Evolutionary conservation across 37 sponge, comb jelly and placozoan species (phyloP), one percentile per base, ranked within the genome.

Genomic region (Axinella damicornis): DNA sequence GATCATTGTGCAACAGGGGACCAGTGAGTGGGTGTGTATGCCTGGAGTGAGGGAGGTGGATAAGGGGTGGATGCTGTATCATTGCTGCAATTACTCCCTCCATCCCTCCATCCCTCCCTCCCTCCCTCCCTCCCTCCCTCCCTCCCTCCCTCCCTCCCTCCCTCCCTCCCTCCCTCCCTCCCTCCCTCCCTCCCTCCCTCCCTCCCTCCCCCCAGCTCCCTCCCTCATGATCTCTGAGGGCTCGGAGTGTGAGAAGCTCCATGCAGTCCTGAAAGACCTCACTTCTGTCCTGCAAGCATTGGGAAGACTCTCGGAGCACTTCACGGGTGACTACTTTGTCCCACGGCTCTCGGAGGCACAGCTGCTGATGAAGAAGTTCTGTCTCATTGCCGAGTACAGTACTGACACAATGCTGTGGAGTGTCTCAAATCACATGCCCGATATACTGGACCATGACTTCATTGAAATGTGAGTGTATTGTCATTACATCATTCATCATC

Each of bases 261-360:
- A 94, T 37, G 83, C 87, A 21, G 89, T 89, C 27, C 80, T 96
- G 33, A 79, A 87, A 32, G 97, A 93, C 79, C 82, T 96, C 37
- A 76, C 92, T 1, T 84, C 92, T 34, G 54, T 79, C 38, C 61
- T 94, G 53, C 97, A 96, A 58, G 87, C 88, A 27, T 40, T 94
- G 9, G 94, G 94, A 4, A 57, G 93, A 21, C 67, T 93, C 20
- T 74, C 92, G n/a, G 94, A 96, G 20, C 94, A 93, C 65, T 94
- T 96, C 71, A 67, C 60, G 32, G 94, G 83, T 12, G 74, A 72
- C 5, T 62, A 58, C 21, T 94, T 91, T 58, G 35, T 46, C 22
- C n/a, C 74, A 0, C 55, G 86, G 18, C 63, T 95, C 39, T 32
- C 64, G 2, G 81, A 92, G 1, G 89, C 87, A 15, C 80, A 85